Evolutionary conservation across 2,797 vertebrate genomes (phyloP), one percentile per base, ranked within the genome.

Genomic region (Anabas testudineus): DNA sequence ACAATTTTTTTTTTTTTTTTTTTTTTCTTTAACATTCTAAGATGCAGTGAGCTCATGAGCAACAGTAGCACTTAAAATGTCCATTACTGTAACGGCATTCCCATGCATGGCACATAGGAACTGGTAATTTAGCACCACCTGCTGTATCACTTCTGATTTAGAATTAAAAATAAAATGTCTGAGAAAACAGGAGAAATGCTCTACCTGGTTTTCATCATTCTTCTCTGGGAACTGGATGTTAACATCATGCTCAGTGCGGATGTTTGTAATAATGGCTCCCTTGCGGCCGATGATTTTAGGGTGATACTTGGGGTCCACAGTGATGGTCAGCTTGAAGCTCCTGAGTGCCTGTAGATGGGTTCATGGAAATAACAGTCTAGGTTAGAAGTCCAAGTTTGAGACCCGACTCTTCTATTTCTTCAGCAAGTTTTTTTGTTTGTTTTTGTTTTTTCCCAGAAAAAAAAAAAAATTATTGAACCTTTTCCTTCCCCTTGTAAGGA

Each of bases 191-290:
- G 1, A 24, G 8, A 34, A 30, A 59, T 3, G 0, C 7, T 16
- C 0, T 81, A 91, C 92, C 90, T 99, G 98, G 91, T 92, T 97
- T 78, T 97, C 98, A 66, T 99, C 96, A 19, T 95, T 98, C 91
- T 99, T 99, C 74, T 99, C 98, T 0, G 97, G 98, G 81, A 99
- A 99, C 87, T 99, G 98, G 89, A 99, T 97, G 93, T 96, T 99
- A 24, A 99, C 98, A 1, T 99, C 97, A 1, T 99, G 97, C 55
- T 97, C 96, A 12, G 94, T 93, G 80, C 98, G 97, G 90, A 99
- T 99, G 79, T 93, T 97, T 16, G 97, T 98, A 78, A 99, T 99
- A 74, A 98, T 96, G n/a, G 97, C 95, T 45, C 98, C 98, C 86
- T 99, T 99, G 24, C 98, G 95, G 34, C 98, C 98, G 5, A 99